Percentiles rank a stretch among this genome's conserved stretches.
These are phyloP conservation scores for Corynorhinus townsendii DNA, from an alignment of 2,113 vertebrate species.

Conservation along the genomic window DNA sequence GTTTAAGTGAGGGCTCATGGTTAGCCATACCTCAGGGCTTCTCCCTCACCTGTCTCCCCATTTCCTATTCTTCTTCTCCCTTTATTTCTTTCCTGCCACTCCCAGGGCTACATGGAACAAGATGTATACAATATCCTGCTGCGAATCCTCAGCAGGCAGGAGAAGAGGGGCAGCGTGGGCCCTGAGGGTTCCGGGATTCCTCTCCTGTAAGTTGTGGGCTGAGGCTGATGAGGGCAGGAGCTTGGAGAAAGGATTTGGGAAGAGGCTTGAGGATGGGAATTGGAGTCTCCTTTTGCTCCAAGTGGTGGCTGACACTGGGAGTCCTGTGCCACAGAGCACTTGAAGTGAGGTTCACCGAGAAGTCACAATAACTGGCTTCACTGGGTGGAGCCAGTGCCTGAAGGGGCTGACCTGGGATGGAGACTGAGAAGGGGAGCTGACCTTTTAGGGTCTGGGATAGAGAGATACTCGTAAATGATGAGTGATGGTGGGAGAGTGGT, in stretches of 20 bases:
- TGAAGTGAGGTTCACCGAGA: neutral
- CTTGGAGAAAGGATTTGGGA: neutral
- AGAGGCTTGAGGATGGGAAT: neutral
- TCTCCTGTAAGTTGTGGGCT: slow-evolving; percentile 15
- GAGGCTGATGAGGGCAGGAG: neutral
- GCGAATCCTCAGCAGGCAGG: slow-evolving; percentile 71
- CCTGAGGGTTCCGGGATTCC: neutral
- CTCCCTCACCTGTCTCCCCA: neutral
- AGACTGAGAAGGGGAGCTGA: neutral
- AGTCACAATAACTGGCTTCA: neutral
- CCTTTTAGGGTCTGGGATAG: neutral
- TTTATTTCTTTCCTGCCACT: neutral
- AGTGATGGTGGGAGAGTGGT: neutral
- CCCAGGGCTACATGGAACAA: slow-evolving; percentile 78
- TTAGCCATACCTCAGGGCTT: neutral
- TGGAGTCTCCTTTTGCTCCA: neutral
- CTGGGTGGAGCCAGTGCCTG: neutral
- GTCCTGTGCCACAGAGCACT: neutral
- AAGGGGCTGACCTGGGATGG: neutral
- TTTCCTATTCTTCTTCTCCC: neutral
- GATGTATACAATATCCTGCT: slow-evolving; percentile 72
- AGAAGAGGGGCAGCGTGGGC: neutral
- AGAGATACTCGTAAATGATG: neutral
- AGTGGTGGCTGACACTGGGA: neutral
- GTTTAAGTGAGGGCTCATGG: neutral